Percentiles rank a stretch among this genome's conserved stretches.
These are phyloP conservation scores for Bombus polaris DNA, from an alignment of 1,140 invertebrate genomes.

Conservation along the genomic window DNA sequence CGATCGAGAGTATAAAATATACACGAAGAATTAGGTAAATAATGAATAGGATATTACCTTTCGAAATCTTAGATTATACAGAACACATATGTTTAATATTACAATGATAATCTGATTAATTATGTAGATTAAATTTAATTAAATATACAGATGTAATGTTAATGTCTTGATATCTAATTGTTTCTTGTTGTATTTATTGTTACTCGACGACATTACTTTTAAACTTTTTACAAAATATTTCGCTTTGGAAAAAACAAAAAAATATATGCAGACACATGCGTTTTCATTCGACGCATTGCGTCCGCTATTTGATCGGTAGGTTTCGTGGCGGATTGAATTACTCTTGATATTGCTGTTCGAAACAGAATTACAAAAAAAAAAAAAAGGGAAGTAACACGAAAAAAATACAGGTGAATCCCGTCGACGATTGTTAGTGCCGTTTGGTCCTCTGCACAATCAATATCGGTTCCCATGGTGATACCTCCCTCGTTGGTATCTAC, in stretches of 20 bases:
- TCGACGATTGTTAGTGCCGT: constrained; percentile 58
- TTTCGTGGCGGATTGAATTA: constrained; percentile 49
- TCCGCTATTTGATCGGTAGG: constrained; percentile 50
- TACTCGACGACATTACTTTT: too few species aligned
- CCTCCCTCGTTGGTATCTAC: constrained; percentile 69
- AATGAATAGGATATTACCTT: too few species aligned
- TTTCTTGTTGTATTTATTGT: too few species aligned
- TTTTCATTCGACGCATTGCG: background rate
- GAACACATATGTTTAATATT: too few species aligned
- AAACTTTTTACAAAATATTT: background rate
- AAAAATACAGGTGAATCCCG: constrained; percentile 63
- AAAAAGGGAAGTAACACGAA: constrained; percentile 38
- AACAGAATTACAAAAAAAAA: constrained; percentile 56
- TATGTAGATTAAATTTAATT: too few species aligned
- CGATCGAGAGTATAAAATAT: too few species aligned
- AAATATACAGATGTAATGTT: background rate
- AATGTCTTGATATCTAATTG: background rate
- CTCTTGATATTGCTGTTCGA: constrained; percentile 53
- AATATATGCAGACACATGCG: constrained; percentile 13
- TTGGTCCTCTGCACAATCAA: constrained; percentile 74
- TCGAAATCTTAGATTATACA: too few species aligned
- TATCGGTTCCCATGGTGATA: constrained; percentile 80
- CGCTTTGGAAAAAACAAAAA: background rate
- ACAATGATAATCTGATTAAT: too few species aligned
- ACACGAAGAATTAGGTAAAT: too few species aligned